These are phyloP conservation scores for Spondyliosoma cantharus DNA, from an alignment of 2,797 vertebrate species.

Conservation along the genomic window DNA sequence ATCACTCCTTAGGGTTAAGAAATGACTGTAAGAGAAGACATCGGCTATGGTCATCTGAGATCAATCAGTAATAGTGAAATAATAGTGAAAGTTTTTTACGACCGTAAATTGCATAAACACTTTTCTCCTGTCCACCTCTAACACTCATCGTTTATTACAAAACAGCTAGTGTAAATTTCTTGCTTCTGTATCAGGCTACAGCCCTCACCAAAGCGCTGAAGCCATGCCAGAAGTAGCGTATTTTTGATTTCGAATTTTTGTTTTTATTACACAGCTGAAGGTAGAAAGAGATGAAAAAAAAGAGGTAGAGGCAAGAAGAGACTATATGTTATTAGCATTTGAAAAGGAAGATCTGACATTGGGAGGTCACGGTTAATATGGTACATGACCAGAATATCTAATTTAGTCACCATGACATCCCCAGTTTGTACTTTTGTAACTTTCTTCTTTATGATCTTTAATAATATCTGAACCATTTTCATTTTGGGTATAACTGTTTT, in stretches of 20 bases:
- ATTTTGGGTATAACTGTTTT: no score
- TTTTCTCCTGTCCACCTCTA: background rate
- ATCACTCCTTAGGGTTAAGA: background rate
- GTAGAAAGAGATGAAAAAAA: background rate
- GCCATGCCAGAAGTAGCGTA: background rate
- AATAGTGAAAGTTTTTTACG: background rate
- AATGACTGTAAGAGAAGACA: background rate
- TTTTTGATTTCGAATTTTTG: background rate
- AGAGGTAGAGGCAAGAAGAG: background rate
- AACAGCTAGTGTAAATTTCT: background rate
- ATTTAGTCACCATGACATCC: background rate
- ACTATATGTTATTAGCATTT: background rate
- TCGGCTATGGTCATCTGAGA: background rate
- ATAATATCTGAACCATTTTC: no score
- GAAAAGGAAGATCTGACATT: background rate
- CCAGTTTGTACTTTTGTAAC: constrained; percentile 6
- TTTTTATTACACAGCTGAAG: background rate
- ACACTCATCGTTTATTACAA: no score
- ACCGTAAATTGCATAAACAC: background rate
- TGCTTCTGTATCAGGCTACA: background rate
- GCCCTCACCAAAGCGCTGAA: background rate
- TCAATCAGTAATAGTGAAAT: background rate
- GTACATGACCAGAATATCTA: background rate
- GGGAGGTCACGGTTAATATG: background rate
- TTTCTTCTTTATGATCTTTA: background rate